Evolutionary conservation across 2,113 vertebrate species (phyloP), one percentile per base, ranked within the genome.

Genomic region (Ictalurus punctatus): DNA sequence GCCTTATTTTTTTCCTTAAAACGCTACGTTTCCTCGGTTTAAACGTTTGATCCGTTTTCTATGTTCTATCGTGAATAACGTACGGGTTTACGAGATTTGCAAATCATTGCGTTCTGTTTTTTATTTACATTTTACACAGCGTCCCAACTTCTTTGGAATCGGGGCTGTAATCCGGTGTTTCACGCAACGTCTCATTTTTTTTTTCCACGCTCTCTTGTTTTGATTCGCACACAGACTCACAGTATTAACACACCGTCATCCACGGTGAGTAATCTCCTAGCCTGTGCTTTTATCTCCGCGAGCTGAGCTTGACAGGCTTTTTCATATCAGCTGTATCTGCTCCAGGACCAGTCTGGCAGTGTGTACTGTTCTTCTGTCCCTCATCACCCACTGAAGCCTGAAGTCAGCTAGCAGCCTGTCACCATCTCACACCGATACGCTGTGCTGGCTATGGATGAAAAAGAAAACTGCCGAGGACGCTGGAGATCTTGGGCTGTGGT

Each of bases 371-470:
- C 59, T 61, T 17, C 76, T 87, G 74, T 87, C 56, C 34, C 30
- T 71, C 83, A 69, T 85, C 84, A 83, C 58, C 58, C 65, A 34
- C 34, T 40, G 67, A 67, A 74, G n/a, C 65, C 84, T 74, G 54
- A 56, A 73, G 52, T 58, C 54, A 44, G 30, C 71, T 37, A 59
- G 71, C n/a, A 59, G 52, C 19, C 65, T 61, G 63, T 69, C 78
- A 17, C 61, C 30, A 25, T 56, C 27, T 19, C 6, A 9, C 34
- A 16, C 65, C 23, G 48, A 56, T 54, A 79, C 14, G 54, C 52
- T 30, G 3, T 21, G 34, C 56, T 59, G 80, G 81, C 17, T 59
- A 59, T 0, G 34, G 13, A n/a, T 52, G 59, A n/a, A 63, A 83
- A n/a, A 34, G n/a, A n/a, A 4, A n/a, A 21, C 30, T 63, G 59